These are phyloP conservation scores for Tangara arthus DNA, from an alignment of 2,797 vertebrate genomes.

Conservation along the genomic window DNA sequence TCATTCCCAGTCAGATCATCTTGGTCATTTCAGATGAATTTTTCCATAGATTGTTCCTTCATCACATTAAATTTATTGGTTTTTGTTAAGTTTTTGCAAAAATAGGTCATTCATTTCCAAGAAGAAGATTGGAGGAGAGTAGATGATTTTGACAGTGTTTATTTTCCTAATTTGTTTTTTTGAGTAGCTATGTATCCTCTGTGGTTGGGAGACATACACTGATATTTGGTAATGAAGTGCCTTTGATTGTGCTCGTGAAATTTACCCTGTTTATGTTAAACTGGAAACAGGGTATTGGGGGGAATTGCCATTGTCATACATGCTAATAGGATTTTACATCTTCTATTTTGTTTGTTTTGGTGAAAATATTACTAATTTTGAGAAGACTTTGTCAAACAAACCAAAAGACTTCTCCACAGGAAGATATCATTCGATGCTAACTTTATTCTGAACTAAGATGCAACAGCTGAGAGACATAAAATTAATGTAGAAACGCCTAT, in stretches of 20 bases:
- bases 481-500: neutral
- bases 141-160: neutral
- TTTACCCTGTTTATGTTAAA: neutral
- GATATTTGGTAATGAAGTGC: neutral
- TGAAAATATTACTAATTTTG: neutral
- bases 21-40: neutral
- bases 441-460: neutral
- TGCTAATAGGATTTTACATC: neutral
- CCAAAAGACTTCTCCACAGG: neutral
- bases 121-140: neutral
- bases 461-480: neutral
- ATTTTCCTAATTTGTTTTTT: neutral
- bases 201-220: neutral
- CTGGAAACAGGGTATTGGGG: rapidly evolving
- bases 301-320: neutral
- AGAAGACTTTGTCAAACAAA: neutral
- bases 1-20: neutral
- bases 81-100: neutral
- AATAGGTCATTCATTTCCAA: neutral
- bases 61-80: neutral
- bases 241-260: neutral
- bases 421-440: neutral
- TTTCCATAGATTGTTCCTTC: neutral
- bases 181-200: neutral
- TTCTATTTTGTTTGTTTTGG: neutral